Evolutionary conservation across 2,113 vertebrate genomes (phyloP).

Genomic region (Tetrao urogallus): DNA sequence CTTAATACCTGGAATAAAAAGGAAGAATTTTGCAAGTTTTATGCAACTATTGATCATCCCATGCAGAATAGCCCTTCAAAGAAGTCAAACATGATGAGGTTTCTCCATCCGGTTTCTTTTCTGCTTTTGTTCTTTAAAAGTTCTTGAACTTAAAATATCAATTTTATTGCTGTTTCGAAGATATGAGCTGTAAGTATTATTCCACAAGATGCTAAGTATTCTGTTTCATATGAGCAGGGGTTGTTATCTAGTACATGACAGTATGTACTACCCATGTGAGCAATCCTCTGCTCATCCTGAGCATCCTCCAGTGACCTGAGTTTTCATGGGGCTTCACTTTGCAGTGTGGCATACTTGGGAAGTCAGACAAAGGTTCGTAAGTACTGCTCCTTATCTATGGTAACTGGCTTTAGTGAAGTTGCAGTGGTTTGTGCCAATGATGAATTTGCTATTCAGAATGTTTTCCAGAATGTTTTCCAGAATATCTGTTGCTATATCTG

Average conservation of each 20-base stretch:
- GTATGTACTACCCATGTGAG: fast-evolving
- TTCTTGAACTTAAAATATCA: neutral
- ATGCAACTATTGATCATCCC: neutral
- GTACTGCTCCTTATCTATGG: neutral
- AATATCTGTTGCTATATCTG: neutral
- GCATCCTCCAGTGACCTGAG: neutral
- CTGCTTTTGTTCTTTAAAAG: neutral
- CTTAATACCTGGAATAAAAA: neutral
- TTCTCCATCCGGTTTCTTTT: neutral
- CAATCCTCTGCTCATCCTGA: neutral
- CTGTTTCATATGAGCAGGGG: neutral
- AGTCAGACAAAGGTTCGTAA: neutral
- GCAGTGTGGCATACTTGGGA: neutral
- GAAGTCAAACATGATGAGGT: neutral
- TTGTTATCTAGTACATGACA: neutral
- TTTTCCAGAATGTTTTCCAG: neutral
- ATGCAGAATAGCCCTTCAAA: neutral
- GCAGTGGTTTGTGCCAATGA: neutral
- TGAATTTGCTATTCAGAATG: neutral
- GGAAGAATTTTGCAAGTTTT: neutral
- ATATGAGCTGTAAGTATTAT: neutral
- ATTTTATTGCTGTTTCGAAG: neutral
- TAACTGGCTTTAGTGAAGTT: neutral
- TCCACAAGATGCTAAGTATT: neutral
- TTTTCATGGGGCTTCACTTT: neutral